Evolutionary conservation across 1,140 invertebrate species (phyloP), one percentile per base, ranked within the genome.

Genomic region (Whitmania pigra): DNA sequence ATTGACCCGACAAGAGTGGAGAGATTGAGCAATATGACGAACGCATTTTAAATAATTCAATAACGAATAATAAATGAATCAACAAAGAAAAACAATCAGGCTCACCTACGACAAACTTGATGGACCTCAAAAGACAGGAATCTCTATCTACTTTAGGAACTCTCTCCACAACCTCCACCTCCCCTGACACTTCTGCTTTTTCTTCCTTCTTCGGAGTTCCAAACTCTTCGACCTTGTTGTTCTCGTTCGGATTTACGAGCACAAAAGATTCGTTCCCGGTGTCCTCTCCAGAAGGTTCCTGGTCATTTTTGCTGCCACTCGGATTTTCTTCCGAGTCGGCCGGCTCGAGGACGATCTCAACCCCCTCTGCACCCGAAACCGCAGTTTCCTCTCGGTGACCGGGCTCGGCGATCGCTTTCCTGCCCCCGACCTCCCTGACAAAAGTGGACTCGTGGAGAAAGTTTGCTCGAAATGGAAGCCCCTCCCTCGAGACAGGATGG

Each of bases 401-500:
- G 43, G 43, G 15, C 43, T 49, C 43, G 43, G 43, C 11, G 43
- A 49, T 49, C 43, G 43, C 43, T 13, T 49, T 49, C 43, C 43
- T 49, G 43, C 43, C 9, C 43, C 43, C 13, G 43, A 49, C 43
- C 43, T 49, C 43, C 15, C 43, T 49, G 3, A 11, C 43, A 17
- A 49, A 49, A 49, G 43, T 13, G 13, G 43, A 49, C 43, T 49
- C 43, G 43, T 49, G 43, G 15, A 49, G 43, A 17, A 49, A 49
- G 43, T 49, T 49, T 0, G 43, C 43, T 49, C 43, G 43, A 49
- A 49, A 49, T 17, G 43, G 29, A 9, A 36, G 40, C 2, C 25
- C 71, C 31, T 66, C 68, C 67, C 63, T 63, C 71, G 72, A 7
- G 57, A 31, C 17, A 71, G 25, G 49, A 67, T 72, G 49, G 60